Evolutionary conservation across 2,888 invertebrate species (phyloP), one percentile per base, ranked within the genome.

Genomic region (Heterodera filipjevi): DNA sequence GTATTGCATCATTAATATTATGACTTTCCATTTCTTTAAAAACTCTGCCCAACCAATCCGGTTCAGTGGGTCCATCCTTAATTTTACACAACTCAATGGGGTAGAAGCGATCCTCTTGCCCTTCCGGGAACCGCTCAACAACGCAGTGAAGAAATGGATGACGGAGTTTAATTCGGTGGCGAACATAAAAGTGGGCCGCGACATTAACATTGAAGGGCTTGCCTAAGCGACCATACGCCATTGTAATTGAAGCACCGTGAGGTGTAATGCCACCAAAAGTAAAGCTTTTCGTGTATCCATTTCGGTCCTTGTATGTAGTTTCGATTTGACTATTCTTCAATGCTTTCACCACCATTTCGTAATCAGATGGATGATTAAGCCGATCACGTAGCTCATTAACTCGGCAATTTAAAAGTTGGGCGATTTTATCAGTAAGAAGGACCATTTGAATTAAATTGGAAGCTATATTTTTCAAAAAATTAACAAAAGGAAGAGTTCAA

Each of bases 141-240:
- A 39, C 72, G 1, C 72, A 72, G 3, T 32, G 39, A 72, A 53
- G 44, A 6, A 39, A 72, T 6, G 72, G 72, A 72, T 39, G 32
- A 16, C 53, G 46, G 16, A 72, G 72, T 72, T 53, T 35, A 30
- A 72, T 71, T 30, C 72, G 32, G 16, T 71, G 72, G 1, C 72
- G 72, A 2, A 53, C 72, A 35, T 71, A 71, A 16, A 33, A 71
- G 19, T 71, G 72, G 14, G 72, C 72, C 14, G 72, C 72, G 12
- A 71, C 72, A 33, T 35, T 71, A 0, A 71, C 53, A 35, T 71
- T 71, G 6, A 30, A 39, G 3, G 72, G 35, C 5, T 3, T 14
- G 0, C 49, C 30, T 16, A 71, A 35, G 0, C 14, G 72, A 0
- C 72, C 72, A 35, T 71, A 71, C 1, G 72, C 72, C 30, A 33